Conservation (phyloP, 2,888 invertebrate species). For the Drosophila tanythrix region DNA sequence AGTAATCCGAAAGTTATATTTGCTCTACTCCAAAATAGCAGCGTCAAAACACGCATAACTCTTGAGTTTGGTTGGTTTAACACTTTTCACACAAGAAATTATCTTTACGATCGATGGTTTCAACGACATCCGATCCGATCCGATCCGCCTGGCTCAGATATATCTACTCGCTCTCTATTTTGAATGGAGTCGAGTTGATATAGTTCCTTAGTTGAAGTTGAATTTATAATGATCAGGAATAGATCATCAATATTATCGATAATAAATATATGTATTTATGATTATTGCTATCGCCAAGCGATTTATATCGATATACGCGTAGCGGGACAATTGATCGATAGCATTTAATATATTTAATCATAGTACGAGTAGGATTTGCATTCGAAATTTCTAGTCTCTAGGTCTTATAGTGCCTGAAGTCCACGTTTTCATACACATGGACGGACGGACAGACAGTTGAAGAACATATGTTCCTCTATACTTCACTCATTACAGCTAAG, state of each 20-base stretch:
- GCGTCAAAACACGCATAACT: background rate
- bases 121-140: too few relatives aligned
- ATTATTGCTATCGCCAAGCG: background rate
- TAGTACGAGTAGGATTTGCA: accelerated
- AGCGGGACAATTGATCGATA: background rate
- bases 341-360: background rate
- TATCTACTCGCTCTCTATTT: background rate
- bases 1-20: background rate
- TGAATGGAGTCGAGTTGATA: too few relatives aligned
- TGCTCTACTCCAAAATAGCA: background rate
- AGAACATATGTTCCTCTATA: background rate
- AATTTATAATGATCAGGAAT: background rate
- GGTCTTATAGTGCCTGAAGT: too few relatives aligned
- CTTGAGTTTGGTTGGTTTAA: background rate
- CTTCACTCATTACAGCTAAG: background rate
- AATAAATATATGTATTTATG: background rate
- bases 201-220: too few relatives aligned
- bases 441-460: background rate
- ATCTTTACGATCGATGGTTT: too few relatives aligned
- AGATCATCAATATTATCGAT: background rate
- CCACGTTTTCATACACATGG: too few relatives aligned
- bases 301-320: background rate
- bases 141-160: background rate
- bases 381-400: background rate
- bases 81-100: background rate